phyloP scores from a whole-genome alignment of 2,113 vertebrate genomes.

The Ceyx margarethae region DNA sequence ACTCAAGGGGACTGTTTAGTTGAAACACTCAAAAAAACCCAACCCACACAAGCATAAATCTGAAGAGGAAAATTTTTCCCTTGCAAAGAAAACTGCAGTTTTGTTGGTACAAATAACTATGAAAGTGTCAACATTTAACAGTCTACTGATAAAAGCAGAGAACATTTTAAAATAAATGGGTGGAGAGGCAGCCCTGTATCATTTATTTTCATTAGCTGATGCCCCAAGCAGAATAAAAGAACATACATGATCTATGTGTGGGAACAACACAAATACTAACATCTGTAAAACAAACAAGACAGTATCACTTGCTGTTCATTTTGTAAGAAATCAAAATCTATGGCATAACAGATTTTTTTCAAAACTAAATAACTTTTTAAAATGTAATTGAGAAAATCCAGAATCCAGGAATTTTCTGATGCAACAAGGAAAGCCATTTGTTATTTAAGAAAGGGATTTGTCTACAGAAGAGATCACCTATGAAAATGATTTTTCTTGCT shows the following conservation, averaged over 20 bases:
- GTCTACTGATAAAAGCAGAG: not conserved
- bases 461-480: not conserved
- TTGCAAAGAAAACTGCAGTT: not conserved
- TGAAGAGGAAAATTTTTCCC: not conserved
- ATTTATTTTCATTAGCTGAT: not conserved
- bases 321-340: not conserved
- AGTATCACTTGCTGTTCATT: not conserved
- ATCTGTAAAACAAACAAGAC: not conserved
- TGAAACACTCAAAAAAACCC: not conserved
- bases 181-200: not conserved
- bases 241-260: not conserved
- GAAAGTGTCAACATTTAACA: not conserved
- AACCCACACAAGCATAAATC: not conserved
- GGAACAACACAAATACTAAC: not conserved
- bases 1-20: not conserved
- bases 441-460: not conserved
- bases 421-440: not conserved
- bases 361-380: not conserved
- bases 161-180: not conserved
- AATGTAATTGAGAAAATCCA: not conserved
- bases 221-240: not conserved
- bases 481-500: not conserved
- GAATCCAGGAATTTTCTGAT: not conserved
- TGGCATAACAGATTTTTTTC: not conserved
- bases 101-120: not conserved